phyloP scores from a whole-genome alignment of 2,888 invertebrate species.

The Mactromeris polynyma region DNA sequence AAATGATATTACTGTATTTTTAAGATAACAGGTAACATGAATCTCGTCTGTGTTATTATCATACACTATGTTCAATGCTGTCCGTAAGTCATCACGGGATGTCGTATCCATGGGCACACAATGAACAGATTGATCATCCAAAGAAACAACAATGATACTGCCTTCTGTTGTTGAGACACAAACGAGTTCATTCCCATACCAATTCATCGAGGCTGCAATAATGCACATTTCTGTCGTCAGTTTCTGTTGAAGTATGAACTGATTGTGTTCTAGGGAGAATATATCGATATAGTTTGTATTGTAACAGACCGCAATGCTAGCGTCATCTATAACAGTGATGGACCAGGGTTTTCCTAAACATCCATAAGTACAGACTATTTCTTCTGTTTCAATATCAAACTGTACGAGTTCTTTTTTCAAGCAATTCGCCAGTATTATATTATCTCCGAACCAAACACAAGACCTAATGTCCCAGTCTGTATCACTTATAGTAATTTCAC shows the following conservation, averaged over 20 bases:
- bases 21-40: not conserved
- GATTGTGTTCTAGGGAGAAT: not conserved
- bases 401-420: not conserved
- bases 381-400: not conserved
- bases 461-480: not conserved
- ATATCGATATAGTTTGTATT: not conserved
- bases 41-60: not conserved
- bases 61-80: not conserved
- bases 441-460: not conserved
- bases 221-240: not conserved
- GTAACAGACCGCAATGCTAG: not conserved
- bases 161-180: not conserved
- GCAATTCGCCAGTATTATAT: not conserved
- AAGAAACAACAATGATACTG: not conserved
- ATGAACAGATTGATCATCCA: not conserved
- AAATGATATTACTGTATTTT: not conserved
- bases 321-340: not conserved
- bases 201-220: not conserved
- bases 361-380: not conserved
- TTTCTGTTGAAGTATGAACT: not conserved
- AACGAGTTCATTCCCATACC: not conserved
- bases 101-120: not conserved
- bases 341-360: not conserved
- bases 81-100: not conserved
- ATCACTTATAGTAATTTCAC: not conserved